These are phyloP conservation scores for Parambassis ranga DNA, from an alignment of 2,797 vertebrate species.

Conservation along the genomic window DNA sequence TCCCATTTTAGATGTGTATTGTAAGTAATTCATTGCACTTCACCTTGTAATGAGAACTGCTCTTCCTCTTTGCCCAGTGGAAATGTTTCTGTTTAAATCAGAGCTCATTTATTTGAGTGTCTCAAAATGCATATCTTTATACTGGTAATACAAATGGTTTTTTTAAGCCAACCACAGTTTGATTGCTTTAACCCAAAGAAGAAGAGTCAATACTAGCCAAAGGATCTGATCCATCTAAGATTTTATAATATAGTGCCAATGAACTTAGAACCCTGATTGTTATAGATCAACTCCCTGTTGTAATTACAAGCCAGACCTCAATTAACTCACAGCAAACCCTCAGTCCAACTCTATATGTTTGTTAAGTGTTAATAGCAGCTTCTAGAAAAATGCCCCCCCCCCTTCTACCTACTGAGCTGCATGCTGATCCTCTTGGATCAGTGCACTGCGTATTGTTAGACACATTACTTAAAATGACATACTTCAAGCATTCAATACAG, in stretches of 20 bases:
- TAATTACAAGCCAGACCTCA: conserved; percentile 67
- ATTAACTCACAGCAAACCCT: conserved; percentile 61
- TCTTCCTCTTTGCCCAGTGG: background rate
- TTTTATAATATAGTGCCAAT: conserved; percentile 58
- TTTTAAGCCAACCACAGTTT: conserved; percentile 52
- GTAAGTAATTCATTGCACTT: conserved; percentile 7
- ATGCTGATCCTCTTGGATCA: conserved; percentile 13
- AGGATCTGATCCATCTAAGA: conserved; percentile 46
- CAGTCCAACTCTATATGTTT: conserved; percentile 51
- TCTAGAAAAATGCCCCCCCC: conserved; percentile 26
- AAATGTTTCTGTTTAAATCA: conserved; percentile 14
- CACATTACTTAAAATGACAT: conserved; percentile 23
- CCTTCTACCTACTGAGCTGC: background rate
- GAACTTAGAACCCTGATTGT: conserved; percentile 40
- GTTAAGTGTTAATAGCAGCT: conserved; percentile 49
- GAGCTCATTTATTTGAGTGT: background rate
- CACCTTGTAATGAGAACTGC: background rate
- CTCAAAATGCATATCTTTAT: conserved; percentile 34
- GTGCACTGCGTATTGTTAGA: background rate
- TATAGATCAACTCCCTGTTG: conserved; percentile 53
- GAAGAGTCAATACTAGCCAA: conserved; percentile 52
- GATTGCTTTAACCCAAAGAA: conserved; percentile 44
- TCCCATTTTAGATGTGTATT: conserved; percentile 6
- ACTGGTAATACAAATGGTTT: conserved; percentile 29
- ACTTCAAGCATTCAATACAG: conserved; percentile 12